Conservation (phyloP, 1,140 invertebrate genomes). For the Varroa destructor region DNA sequence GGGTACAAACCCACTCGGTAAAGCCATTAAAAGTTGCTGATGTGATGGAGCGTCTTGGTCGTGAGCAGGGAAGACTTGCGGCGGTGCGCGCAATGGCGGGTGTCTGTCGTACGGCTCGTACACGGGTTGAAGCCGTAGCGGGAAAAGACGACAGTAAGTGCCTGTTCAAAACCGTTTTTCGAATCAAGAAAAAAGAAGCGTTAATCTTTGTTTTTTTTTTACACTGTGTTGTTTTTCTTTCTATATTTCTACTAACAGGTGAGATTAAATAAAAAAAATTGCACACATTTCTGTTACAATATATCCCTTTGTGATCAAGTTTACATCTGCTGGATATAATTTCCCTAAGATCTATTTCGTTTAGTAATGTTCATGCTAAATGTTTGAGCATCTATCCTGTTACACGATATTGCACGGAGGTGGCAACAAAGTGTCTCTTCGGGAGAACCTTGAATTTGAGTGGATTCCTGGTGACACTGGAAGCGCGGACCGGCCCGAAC, state of each 20-base stretch:
- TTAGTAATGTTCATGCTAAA: too few relatives aligned
- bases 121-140: background rate
- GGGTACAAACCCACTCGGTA: constrained; percentile 17
- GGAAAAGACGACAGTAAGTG: background rate
- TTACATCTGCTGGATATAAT: too few relatives aligned
- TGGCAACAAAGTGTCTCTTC: background rate
- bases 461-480: constrained; percentile 5
- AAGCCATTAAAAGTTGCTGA: constrained; percentile 6
- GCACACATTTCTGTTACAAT: too few relatives aligned
- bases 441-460: constrained; percentile 17
- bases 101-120: background rate
- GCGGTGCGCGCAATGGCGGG: constrained; percentile 6
- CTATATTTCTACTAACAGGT: too few relatives aligned
- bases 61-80: constrained; percentile 6
- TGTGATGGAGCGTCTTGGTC: constrained; percentile 19
- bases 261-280: too few relatives aligned
- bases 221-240: too few relatives aligned
- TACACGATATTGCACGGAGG: background rate
- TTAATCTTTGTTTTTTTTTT: background rate
- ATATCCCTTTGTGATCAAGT: too few relatives aligned
- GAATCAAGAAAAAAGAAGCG: background rate
- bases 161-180: background rate
- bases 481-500: background rate
- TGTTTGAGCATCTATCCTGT: too few relatives aligned
- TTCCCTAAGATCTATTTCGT: too few relatives aligned